These are phyloP conservation scores for Cataglyphis rosenhaueri DNA, from an alignment of 2,888 invertebrate species.

Conservation along the genomic window DNA sequence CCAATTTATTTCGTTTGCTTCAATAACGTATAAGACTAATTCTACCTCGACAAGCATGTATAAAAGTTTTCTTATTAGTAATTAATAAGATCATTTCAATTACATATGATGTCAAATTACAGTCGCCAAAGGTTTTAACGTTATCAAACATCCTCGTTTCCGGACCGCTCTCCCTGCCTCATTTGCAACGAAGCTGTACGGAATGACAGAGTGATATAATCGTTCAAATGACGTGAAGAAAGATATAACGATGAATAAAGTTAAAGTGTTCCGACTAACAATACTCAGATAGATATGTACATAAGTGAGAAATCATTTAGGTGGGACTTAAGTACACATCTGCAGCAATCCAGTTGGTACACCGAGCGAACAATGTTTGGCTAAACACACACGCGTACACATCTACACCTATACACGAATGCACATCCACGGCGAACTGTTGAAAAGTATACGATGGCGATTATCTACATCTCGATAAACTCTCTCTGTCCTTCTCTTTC, in stretches of 20 bases:
- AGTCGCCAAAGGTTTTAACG: constrained; percentile 14
- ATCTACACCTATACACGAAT: background rate
- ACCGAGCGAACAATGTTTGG: constrained; percentile 55
- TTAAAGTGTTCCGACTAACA: constrained; percentile 72
- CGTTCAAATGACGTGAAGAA: constrained; percentile 63
- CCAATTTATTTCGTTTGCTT: background rate
- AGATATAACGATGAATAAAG: constrained; percentile 61
- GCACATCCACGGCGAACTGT: constrained; percentile 10
- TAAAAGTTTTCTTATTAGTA: background rate
- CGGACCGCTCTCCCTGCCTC: constrained; percentile 39
- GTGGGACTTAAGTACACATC: constrained; percentile 67
- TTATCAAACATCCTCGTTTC: constrained; percentile 7
- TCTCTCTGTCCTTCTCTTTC: background rate
- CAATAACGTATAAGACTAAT: background rate
- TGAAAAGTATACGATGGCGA: background rate
- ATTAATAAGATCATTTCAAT: background rate
- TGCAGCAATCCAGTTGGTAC: constrained; percentile 61
- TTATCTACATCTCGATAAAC: background rate
- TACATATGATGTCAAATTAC: background rate
- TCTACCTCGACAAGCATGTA: background rate
- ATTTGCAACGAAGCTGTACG: constrained; percentile 63
- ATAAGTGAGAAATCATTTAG: constrained; percentile 59
- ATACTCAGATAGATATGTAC: constrained; percentile 73
- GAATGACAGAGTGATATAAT: constrained; percentile 59
- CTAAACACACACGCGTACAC: constrained; percentile 8